Base-by-base conservation (phyloP, 2,797 vertebrate genomes). In the Manis javanica region DNA sequence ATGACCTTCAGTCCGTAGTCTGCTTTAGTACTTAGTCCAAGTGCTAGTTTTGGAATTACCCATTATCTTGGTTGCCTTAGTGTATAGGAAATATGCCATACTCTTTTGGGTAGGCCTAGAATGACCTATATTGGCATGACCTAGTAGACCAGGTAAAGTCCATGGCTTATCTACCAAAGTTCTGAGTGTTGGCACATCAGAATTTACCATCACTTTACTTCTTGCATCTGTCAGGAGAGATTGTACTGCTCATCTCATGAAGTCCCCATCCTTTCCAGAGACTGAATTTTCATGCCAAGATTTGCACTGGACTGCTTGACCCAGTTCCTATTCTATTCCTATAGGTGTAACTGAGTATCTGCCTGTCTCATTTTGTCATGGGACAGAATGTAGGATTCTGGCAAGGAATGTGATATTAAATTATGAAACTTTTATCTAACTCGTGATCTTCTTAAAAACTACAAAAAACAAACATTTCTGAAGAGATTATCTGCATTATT, bases 321-420 rank as follows among this genome's bases (percentile, higher is more conserved):
- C 14, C 21, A 68, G n/a, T 68, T 42, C 4, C 71, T 81, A 7
- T 46, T 7, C 7, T 63, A 24, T 78, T 81, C n/a, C 55, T 46
- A 24, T 46, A 79, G 14, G 29, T 77, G 7, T 72, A 63, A 68
- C 11, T 37, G 53, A 78, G 55, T 81, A 68, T 26, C 15, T 24
- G 14, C 64, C 23, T 55, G 3, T 61, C 42, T 88, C n/a, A 64
- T 83, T 92, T 18, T 75, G 26, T 29, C 53, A 18, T 37, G 59
- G 59, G 46, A 79, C 23, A 93, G 23, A 95, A 63, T 85, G 14
- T 31, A 64, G n/a, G 75, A 63, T 81, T 93, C 84, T 85, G 49
- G 1, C 23, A 81, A 69, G 19, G 5, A 79, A 18, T 12, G 29
- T 18, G 7, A 61, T 68, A 74, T 4, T 53, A 94, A 95, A 63